phyloP scores from a whole-genome alignment of 2,797 vertebrate species.

The Catamblyrhynchus diadema region DNA sequence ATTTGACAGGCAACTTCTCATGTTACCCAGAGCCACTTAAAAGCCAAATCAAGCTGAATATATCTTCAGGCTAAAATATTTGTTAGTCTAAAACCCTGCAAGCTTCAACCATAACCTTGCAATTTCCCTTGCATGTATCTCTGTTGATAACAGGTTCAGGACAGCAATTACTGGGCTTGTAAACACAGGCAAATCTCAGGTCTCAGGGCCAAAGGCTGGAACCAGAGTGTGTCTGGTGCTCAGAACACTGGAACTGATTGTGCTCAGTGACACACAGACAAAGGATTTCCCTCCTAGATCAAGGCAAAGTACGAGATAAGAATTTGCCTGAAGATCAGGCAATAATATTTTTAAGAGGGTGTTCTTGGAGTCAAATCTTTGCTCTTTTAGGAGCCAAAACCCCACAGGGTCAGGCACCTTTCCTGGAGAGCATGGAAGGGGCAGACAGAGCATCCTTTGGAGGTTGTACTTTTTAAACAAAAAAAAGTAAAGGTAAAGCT shows the following conservation, averaged over 20 bases:
- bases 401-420: not conserved
- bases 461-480: not conserved
- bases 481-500: not conserved
- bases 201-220: constrained; percentile 52
- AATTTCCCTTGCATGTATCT: constrained; percentile 72
- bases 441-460: not conserved
- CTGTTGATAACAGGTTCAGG: constrained; percentile 67
- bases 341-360: not conserved
- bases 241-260: not conserved
- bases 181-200: constrained; percentile 56
- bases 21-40: constrained; percentile 79
- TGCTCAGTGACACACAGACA: constrained; percentile 47
- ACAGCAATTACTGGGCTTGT: constrained; percentile 68
- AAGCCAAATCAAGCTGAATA: constrained; percentile 7
- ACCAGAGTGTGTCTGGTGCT: constrained; percentile 59
- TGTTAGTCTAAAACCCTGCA: constrained; percentile 64
- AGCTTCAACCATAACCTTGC: constrained; percentile 67
- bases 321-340: not conserved
- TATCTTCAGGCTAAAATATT: constrained; percentile 66
- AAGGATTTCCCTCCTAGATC: constrained; percentile 57
- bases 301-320: not conserved
- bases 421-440: not conserved
- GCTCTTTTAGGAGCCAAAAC: not conserved
- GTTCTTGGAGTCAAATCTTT: not conserved
- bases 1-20: constrained; percentile 64